Percentiles rank a stretch among this genome's conserved stretches.
Evolutionary conservation across 2,113 vertebrate species (phyloP).

Genomic region (Coregonus clupeaformis): DNA sequence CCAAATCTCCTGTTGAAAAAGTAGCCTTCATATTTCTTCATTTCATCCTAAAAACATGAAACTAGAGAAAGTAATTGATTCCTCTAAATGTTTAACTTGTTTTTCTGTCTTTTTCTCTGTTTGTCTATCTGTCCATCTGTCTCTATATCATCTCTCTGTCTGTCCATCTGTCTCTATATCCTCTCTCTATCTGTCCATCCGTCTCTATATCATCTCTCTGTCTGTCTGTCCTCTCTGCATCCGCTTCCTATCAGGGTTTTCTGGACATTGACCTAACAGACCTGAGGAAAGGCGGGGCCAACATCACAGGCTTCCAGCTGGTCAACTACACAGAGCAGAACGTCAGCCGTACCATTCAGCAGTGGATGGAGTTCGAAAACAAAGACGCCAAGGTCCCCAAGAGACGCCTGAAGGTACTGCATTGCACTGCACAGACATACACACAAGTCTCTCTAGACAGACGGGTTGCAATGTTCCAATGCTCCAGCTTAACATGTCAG

Average conservation of each 20-base stretch:
- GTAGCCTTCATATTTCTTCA: no score
- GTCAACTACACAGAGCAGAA: constrained; percentile 88
- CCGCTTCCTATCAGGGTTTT: constrained; percentile 83
- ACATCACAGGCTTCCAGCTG: constrained; percentile 95
- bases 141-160: background rate
- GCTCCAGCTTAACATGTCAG: no score
- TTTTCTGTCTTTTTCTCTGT: background rate
- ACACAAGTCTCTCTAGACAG: background rate
- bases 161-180: background rate
- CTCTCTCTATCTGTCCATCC: background rate
- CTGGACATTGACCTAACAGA: constrained; percentile 94
- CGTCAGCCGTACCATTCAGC: constrained; percentile 87
- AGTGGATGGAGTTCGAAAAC: constrained; percentile 92
- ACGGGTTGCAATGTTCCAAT: no score
- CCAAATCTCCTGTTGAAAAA: no score
- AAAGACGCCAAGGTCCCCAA: constrained; percentile 91
- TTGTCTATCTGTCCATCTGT: background rate
- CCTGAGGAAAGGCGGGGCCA: constrained; percentile 92
- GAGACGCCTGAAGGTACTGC: constrained; percentile 85
- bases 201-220: background rate
- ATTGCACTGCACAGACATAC: background rate
- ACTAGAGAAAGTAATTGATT: no score
- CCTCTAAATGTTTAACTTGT: no score
- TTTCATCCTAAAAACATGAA: no score
- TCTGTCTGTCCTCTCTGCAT: background rate